Conservation (phyloP, 2,888 invertebrate species). For the Electrophaes corylata region DNA sequence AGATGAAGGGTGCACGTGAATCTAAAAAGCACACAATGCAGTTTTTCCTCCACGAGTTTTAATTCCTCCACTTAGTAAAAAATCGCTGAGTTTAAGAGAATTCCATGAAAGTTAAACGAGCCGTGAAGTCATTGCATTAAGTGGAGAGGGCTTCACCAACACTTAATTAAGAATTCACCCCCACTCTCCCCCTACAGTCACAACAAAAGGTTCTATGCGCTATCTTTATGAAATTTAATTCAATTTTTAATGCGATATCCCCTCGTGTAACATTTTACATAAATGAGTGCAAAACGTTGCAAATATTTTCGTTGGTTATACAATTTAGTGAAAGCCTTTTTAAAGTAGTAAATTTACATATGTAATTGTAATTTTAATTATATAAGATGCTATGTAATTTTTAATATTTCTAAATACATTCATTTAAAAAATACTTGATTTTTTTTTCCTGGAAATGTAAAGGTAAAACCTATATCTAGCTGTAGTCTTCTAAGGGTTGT, state of each 20-base stretch:
- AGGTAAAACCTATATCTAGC: too few relatives aligned
- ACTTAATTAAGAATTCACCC: conserved; percentile 82
- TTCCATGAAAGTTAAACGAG: conserved; percentile 83
- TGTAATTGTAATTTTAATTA: too few relatives aligned
- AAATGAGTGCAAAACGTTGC: too few relatives aligned
- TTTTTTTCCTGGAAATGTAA: too few relatives aligned
- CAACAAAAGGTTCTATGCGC: conserved; percentile 76
- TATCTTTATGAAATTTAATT: conserved; percentile 75
- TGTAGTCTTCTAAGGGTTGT: too few relatives aligned
- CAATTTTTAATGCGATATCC: conserved; percentile 66
- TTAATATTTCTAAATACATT: too few relatives aligned
- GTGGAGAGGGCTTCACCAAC: conserved; percentile 77
- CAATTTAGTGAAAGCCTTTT: background rate
- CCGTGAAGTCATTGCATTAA: conserved; percentile 82
- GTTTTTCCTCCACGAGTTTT: conserved; percentile 54
- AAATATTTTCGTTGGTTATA: conserved; percentile 55
- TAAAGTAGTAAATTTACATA: background rate
- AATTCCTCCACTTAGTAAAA: conserved; percentile 71
- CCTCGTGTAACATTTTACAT: conserved; percentile 46
- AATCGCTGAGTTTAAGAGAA: conserved; percentile 79
- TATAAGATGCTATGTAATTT: too few relatives aligned
- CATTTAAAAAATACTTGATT: too few relatives aligned
- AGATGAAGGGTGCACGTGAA: conserved; percentile 17
- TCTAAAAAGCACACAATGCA: conserved; percentile 24
- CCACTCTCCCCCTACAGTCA: conserved; percentile 63